Base-by-base conservation (phyloP, 2,797 vertebrate species). In the Labeo calbasu region DNA sequence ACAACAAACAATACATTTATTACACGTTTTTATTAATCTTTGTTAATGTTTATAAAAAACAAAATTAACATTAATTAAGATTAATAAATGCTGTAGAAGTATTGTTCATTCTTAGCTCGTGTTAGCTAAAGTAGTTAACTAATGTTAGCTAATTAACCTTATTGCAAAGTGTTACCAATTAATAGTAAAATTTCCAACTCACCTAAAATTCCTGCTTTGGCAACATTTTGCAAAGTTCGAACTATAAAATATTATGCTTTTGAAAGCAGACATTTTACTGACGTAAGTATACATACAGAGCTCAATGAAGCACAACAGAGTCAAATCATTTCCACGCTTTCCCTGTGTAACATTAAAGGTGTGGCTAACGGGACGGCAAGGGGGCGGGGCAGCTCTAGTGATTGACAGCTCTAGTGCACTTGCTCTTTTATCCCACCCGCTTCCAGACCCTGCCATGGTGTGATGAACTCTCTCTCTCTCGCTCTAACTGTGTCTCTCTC, bases 141-240 rank as follows among this genome's bases (percentile, higher is more conserved):
- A 36, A 43, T 43, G 40, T 43, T 43, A 43, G 9, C 40, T 43
- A 43, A 43, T 43, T 0, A 36, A 36, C 6, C 6, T 43, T 43
- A 43, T 8, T 43, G 40, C 8, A 43, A 43, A 43, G 40, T 43
- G 7, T 43, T 43, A 43, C 40, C 40, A 46, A 9, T 46, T 9
- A 40, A n/a, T 79, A 13, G 55, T 36, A 55, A 61, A 59, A 40
- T 25, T 40, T 48, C 10, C 19, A 21, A 77, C 93, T 93, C 89
- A 95, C 94, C 93, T 82, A 72, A 93, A 91, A 7, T 80, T 83
- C 77, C 89, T 90, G 9, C 76, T n/a, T 0, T 78, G 81, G 15
- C 21, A 25, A 57, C 2, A 78, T n/a, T 79, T 81, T 0, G 87
- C 55, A 77, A 78, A 82, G 84, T 89, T 87, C 71, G 92, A 73